Base-by-base conservation (phyloP, 92 coral and sea anemone species). In the Hydrozoanthus gracilis region DNA sequence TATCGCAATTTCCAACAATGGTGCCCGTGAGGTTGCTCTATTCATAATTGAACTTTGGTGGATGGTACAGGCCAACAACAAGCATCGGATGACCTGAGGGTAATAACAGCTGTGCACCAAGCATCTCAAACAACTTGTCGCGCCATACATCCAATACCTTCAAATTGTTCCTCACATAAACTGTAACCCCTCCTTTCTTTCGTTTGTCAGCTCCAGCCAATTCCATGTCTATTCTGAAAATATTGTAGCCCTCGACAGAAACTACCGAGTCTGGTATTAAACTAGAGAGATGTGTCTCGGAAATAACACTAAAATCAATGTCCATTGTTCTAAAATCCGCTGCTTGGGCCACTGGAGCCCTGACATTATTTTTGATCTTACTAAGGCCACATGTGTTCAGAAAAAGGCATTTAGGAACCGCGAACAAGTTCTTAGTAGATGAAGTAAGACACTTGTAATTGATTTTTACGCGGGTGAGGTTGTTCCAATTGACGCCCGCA, bases 81-180 rank as follows among this genome's bases (percentile, higher is more conserved):
- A 84, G 84, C 91, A 82, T 82, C 44, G 49, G 79, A 51, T 88
- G 87, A 20, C 82, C 76, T 27, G 75, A 35, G 20, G 83, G 73
- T 67, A 67, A 27, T 67, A 67, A 20, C 73, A 67, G 20, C 45
- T 67, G 85, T 39, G 83, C 56, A 45, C 76, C 52, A 52, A 89
- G 68, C 71, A 86, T 83, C 78, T 89, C 79, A 65, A 83, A 89
- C 18, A 27, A 15, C 44, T 74, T 51, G 20, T 62, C 55, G 5
- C 71, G 47, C 50, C 39, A 58, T 35, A 88, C 74, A 69, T 73
- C 72, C 44, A 58, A 55, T 18, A 88, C 91, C 47, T 84, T 84
- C 35, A 88, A 12, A 60, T 76, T 47, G 8, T 84, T 27, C 51
- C 89, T 75, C 13, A 69, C 74, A 67, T 82, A 82, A n/a, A 67